Conservation (phyloP, 2,113 vertebrate species). For the Ivindomyrus marchei region DNA sequence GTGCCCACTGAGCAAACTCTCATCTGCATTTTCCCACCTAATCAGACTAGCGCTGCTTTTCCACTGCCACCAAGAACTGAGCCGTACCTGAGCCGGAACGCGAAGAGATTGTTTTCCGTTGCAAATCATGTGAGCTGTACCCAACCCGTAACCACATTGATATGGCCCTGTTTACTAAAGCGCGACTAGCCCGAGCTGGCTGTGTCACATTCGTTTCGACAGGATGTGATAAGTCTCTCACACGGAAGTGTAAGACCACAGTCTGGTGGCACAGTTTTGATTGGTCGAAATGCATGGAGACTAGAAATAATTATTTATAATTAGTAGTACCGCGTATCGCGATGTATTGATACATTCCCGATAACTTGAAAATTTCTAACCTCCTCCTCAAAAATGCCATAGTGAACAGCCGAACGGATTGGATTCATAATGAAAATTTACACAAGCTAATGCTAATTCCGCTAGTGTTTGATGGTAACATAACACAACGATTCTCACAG, state of each 20-base stretch:
- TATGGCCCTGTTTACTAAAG: background rate
- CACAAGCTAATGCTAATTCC: background rate
- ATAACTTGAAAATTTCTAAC: background rate
- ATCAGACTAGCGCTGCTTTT: background rate
- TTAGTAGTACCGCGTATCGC: background rate
- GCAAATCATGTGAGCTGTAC: background rate
- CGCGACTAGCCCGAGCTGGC: background rate
- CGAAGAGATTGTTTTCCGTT: background rate
- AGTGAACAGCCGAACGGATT: background rate
- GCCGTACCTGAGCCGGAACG: background rate
- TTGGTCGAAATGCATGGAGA: background rate
- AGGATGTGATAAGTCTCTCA: no score
- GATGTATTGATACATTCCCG: background rate
- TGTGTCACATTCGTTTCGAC: background rate
- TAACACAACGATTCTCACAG: background rate
- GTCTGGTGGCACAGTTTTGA: background rate
- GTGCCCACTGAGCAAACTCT: background rate
- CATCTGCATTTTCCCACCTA: background rate
- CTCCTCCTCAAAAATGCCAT: background rate
- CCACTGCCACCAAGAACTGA: background rate
- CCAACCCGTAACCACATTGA: background rate
- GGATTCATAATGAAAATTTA: background rate
- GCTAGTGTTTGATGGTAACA: background rate
- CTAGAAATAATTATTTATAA: background rate
- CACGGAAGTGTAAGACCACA: no score